phyloP scores from a whole-genome alignment of 2,888 invertebrate species.

The Drosophila cracens region DNA sequence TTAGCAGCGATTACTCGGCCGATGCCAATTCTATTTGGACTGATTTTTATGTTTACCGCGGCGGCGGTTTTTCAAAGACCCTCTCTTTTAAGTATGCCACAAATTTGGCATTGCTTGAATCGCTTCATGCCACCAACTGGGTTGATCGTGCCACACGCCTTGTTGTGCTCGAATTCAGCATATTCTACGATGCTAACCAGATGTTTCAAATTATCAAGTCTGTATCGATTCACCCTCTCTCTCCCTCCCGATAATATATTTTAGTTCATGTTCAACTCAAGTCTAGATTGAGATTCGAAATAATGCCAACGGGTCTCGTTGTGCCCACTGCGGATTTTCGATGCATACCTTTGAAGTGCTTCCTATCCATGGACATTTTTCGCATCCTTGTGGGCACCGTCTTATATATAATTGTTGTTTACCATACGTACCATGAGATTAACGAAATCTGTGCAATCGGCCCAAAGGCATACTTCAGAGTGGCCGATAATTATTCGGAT shows the following conservation, averaged over 20 bases:
- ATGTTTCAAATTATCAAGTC: conserved; percentile 23
- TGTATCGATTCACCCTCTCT: background rate
- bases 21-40: conserved; percentile 7
- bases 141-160: conserved; percentile 34
- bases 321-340: background rate
- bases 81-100: accelerated
- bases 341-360: background rate
- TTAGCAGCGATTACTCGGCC: background rate
- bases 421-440: conserved; percentile 27
- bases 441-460: background rate
- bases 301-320: conserved; percentile 35
- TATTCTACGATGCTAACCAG: background rate
- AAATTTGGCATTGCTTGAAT: accelerated
- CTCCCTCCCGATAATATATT: background rate
- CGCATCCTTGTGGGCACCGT: background rate
- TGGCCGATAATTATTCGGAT: conserved; percentile 12
- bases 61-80: conserved; percentile 23
- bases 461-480: background rate
- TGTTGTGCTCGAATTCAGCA: conserved; percentile 24
- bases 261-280: background rate
- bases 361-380: background rate
- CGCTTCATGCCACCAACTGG: conserved; percentile 1
- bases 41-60: background rate
- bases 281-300: conserved; percentile 32
- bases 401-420: conserved; percentile 5